Evolutionary conservation across 1,140 invertebrate species (phyloP).

Genomic region (Drusus annulatus): DNA sequence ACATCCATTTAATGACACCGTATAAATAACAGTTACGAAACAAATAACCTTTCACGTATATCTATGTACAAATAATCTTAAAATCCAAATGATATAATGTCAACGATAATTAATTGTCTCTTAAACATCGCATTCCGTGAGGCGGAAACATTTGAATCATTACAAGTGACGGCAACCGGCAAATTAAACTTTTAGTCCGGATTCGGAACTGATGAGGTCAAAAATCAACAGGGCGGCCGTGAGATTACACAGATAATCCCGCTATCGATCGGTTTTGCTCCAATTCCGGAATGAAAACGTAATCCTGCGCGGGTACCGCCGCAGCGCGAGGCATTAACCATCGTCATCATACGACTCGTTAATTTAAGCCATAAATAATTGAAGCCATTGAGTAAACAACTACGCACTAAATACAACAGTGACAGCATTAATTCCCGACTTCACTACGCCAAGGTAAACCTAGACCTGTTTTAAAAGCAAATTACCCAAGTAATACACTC

Average conservation of each 20-base stretch:
- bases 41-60: conserved; percentile 7
- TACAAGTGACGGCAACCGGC: background rate
- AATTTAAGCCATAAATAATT: conserved; percentile 32
- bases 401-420: conserved; percentile 9
- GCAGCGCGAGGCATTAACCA: no score
- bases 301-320: conserved; percentile 8
- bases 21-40: background rate
- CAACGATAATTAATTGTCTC: no score
- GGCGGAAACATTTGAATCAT: background rate
- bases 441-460: background rate
- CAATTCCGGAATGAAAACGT: conserved; percentile 31
- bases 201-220: conserved; percentile 16
- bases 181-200: conserved; percentile 2
- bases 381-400: conserved; percentile 17
- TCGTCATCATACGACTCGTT: conserved; percentile 27
- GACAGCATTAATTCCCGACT: background rate
- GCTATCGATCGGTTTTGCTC: conserved; percentile 25
- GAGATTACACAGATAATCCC: conserved; percentile 27
- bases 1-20: conserved; percentile 1
- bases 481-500: background rate
- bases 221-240: conserved; percentile 23
- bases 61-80: no score
- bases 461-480: conserved; percentile 17
- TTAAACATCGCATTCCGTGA: no score
- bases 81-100: no score